These are phyloP conservation scores for Physella acuta DNA, from an alignment of 1,140 invertebrate genomes.

Conservation along the genomic window DNA sequence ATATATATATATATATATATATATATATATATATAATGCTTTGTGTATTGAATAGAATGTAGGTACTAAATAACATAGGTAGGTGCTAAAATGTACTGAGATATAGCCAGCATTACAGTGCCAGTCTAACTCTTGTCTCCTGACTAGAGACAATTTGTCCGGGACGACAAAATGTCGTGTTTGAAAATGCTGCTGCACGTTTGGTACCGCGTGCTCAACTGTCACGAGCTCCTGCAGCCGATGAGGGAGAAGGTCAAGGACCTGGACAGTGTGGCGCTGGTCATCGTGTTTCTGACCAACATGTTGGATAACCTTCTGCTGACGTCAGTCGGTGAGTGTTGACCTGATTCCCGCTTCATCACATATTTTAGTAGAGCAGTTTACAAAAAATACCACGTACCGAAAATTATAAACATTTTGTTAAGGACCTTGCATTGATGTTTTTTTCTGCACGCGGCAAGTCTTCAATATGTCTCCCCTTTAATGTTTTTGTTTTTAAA, in stretches of 20 bases:
- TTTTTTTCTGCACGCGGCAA: constrained; percentile 4
- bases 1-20: no score
- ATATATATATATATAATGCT: no score
- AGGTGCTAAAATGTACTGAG: no score
- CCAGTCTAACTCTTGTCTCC: no score
- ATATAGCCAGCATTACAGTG: no score
- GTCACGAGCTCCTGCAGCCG: neutral
- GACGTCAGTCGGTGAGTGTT: constrained; percentile 86
- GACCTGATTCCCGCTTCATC: no score
- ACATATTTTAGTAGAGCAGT: neutral
- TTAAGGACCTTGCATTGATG: neutral
- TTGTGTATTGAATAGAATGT: no score
- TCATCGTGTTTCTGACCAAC: constrained; percentile 94
- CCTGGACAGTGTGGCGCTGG: constrained; percentile 61
- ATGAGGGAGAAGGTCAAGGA: constrained; percentile 16
- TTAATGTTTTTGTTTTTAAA: no score
- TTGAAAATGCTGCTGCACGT: neutral
- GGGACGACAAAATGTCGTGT: neutral
- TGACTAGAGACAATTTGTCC: no score
- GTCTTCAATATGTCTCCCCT: no score
- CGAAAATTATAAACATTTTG: neutral
- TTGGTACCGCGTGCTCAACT: neutral
- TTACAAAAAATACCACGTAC: neutral
- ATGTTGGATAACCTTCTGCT: constrained; percentile 96
- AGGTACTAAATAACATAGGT: no score